phyloP scores from a whole-genome alignment of 1,140 invertebrate genomes.

The Daktulosphaira vitifoliae region DNA sequence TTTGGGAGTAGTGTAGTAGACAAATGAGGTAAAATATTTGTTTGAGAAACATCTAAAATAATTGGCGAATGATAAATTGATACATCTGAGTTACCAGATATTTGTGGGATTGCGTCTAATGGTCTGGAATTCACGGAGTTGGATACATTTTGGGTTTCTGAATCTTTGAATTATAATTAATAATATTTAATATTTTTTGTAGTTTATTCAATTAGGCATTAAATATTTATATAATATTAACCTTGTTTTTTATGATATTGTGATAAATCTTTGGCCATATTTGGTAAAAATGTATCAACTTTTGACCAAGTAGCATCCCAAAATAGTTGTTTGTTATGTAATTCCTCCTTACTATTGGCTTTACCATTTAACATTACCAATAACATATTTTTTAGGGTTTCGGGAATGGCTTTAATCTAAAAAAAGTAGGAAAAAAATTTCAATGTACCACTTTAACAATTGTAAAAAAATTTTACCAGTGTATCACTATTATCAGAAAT shows the following conservation, averaged over 20 bases:
- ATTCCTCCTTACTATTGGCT: conserved; percentile 54
- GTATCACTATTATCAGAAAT: conserved; percentile 76
- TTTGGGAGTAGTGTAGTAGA: no score
- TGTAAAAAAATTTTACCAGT: conserved; percentile 52
- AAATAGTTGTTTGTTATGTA: conserved; percentile 54
- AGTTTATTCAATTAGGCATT: no score
- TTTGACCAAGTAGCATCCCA: conserved; percentile 90
- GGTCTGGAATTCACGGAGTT: no score
- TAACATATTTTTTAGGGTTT: conserved; percentile 95
- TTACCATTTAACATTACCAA: conserved; percentile 93
- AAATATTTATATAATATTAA: neutral
- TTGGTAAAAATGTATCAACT: conserved; percentile 78
- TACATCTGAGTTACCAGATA: no score
- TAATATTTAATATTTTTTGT: no score
- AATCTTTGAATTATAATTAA: no score
- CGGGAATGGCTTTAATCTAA: conserved; percentile 82
- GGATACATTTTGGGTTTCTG: no score
- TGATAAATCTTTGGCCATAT: conserved; percentile 71
- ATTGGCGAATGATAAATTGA: no score
- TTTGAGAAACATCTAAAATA: no score
- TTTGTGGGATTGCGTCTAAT: neutral
- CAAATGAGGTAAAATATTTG: no score
- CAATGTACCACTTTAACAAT: no score
- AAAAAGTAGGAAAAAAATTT: conserved; percentile 33
- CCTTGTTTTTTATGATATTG: conserved; percentile 24